Evolutionary conservation across 2,797 vertebrate genomes (phyloP).

Genomic region (Chrysocyon brachyurus): DNA sequence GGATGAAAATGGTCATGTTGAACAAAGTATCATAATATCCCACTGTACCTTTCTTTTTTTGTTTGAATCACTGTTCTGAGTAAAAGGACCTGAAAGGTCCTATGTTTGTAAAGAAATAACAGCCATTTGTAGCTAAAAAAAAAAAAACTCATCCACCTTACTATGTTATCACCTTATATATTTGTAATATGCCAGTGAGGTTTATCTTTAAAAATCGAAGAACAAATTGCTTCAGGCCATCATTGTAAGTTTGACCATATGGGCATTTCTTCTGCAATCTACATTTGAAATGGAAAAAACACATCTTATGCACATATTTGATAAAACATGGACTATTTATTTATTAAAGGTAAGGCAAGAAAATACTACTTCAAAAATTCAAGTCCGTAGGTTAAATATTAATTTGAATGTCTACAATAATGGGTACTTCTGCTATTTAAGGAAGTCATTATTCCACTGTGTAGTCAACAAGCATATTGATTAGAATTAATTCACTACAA

Average conservation of each 20-base stretch:
- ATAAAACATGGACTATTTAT: conserved; percentile 65
- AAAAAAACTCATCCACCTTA: not conserved
- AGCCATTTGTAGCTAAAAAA: conserved; percentile 22
- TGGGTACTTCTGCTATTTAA: conserved; percentile 86
- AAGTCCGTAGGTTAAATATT: conserved; percentile 89
- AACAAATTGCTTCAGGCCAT: conserved; percentile 49
- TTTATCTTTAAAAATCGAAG: conserved; percentile 46
- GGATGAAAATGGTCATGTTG: conserved; percentile 2
- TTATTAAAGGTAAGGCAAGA: conserved; percentile 81
- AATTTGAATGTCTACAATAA: conserved; percentile 88
- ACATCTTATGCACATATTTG: conserved; percentile 54
- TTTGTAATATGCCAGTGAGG: conserved; percentile 30
- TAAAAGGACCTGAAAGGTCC: not conserved
- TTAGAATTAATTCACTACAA: conserved; percentile 89
- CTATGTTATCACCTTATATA: not conserved
- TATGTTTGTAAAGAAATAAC: not conserved
- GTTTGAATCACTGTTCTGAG: not conserved
- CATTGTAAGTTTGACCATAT: conserved; percentile 63
- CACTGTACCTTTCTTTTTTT: not conserved
- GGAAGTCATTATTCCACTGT: conserved; percentile 88
- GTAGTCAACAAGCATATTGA: conserved; percentile 88
- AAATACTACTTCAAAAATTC: conserved; percentile 78
- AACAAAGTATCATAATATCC: not conserved
- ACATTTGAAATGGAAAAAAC: conserved; percentile 71
- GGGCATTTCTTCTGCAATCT: conserved; percentile 47